Evolutionary conservation across 1,140 invertebrate genomes (phyloP).

Genomic region (Drosophila parvula): DNA sequence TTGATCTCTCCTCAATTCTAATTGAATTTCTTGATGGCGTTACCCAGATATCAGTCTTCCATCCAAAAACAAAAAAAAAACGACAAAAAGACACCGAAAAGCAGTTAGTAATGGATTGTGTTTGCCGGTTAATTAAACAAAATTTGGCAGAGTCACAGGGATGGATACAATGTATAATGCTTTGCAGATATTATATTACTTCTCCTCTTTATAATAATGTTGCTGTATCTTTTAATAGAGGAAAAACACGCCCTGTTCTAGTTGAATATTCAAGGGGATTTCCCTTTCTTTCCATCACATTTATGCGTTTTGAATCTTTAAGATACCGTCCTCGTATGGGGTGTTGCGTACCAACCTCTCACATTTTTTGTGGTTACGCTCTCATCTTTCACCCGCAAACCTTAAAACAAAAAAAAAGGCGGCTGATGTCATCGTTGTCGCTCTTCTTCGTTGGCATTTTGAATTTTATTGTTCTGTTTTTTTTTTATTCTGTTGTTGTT

Average conservation of each 20-base stretch:
- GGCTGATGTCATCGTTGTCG: slow-evolving; percentile 35
- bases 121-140: slow-evolving; percentile 1
- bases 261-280: background rate
- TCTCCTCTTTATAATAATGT: background rate
- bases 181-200: background rate
- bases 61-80: background rate
- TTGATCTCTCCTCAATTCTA: slow-evolving; percentile 32
- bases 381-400: slow-evolving; percentile 8
- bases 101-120: background rate
- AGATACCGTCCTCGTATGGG: background rate
- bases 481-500: slow-evolving; percentile 1
- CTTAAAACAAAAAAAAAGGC: background rate
- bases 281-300: background rate
- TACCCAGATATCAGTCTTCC: background rate
- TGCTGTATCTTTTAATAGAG: background rate
- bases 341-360: background rate
- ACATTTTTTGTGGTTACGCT: slow-evolving; percentile 20
- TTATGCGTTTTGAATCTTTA: background rate
- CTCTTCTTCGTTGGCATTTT: slow-evolving; percentile 33
- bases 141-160: background rate
- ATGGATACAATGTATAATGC: background rate
- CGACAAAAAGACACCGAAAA: background rate
- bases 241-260: background rate
- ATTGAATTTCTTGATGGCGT: slow-evolving; percentile 24
- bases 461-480: slow-evolving; percentile 14